Evolutionary conservation across 2,113 vertebrate genomes (phyloP), one percentile per base, ranked within the genome.

Genomic region (Bucco capensis): DNA sequence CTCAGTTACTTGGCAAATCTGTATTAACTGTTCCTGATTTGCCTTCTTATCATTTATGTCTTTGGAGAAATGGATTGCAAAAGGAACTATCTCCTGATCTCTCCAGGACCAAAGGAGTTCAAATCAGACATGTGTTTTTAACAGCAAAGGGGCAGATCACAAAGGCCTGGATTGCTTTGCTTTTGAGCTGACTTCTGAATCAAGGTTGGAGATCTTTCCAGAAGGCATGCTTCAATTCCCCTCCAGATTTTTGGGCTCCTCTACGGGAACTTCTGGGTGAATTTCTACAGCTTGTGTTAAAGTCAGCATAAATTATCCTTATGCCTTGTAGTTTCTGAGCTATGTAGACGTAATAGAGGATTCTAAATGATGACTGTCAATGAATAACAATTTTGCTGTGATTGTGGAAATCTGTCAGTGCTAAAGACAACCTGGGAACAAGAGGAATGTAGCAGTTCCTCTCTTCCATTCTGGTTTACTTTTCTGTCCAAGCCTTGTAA

Each of bases 261-360:
- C 92, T 87, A 82, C 88, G 90, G 70, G 46, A 94, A 38, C 64
- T 95, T 92, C 83, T 93, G 92, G 94, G 86, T 95, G 86, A 95
- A 93, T 92, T 95, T 94, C 72, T 95, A 88, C 88, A 90, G 92
- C 83, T 94, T 93, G 83, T 95, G 88, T 95, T 95, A 67, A 95
- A 95, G 90, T 92, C 93, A 86, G 94, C 92, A 94, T 95, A 96
- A 94, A 95, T 95, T 96, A 90, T 94, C 93, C 93, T 95, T 95
- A 95, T 95, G 93, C 90, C 76, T 95, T 84, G 57, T 81, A 58
- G 66, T 96, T 96, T 95, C 54, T 75, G 49, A 92, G 86, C 81
- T 33, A 81, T 89, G 88, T 93, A 87, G 89, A 90, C 88, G 86
- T 88, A 90, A 93, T 88, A 80, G 94, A 91, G 87, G 67, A 89